Evolutionary conservation across 92 coral and sea anemone species (phyloP), one percentile per base, ranked within the genome.

Genomic region (Palythoa heliodiscus): DNA sequence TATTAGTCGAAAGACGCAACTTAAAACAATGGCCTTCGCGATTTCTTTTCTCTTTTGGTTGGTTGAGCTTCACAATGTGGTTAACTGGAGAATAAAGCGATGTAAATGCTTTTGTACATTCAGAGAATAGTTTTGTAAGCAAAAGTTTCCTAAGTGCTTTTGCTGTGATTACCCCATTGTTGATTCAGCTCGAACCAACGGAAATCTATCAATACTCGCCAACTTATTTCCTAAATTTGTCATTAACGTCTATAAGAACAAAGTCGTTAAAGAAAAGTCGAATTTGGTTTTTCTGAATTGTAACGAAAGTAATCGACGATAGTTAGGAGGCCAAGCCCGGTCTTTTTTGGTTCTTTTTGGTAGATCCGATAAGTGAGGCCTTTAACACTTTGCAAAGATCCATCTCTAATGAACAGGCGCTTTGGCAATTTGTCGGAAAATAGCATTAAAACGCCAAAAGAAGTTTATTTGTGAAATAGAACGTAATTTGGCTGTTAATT

Each of bases 131-230:
- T 40, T 63, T 47, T 80, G 74, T 66, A 66, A 66, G 84, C 74
- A 80, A 80, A 43, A 63, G 73, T 63, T 39, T 66, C 60, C 10
- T 80, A 80, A 80, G 84, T 63, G 73, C 22, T 63, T 80, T 9
- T 48, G 43, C 74, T 13, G 74, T 80, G 84, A 80, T 80, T 67
- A 19, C 17, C 22, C 74, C 47, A 80, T 80, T 80, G 84, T 80
- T 64, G 2, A 16, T 1, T 24, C 12, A 16, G 71, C 16, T 78
- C 14, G 71, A n/a, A 29, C 58, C 70, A 39, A 16, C 83, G 83
- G 84, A 80, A 63, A 70, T 80, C 70, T 39, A 80, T 35, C 84
- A 80, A 80, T 80, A 80, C 64, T 52, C 13, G 5, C 74, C 35
- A 48, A 24, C 60, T 11, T 66, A 16, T 22, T 47, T 63, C 29